Evolutionary conservation across 2,888 invertebrate species (phyloP).

Genomic region (Spodoptera exigua): DNA sequence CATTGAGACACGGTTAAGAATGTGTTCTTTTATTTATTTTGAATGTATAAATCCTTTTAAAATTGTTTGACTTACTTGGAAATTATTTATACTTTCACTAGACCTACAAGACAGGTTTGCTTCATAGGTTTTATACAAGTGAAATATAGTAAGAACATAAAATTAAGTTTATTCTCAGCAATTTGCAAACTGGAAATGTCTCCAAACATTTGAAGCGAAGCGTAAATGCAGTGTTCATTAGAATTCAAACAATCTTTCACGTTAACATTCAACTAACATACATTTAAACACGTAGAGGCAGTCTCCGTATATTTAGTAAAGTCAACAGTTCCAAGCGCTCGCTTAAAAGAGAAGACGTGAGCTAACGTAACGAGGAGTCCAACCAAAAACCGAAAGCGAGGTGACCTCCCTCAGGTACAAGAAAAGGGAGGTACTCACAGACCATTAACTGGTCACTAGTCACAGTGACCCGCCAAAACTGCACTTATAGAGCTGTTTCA

Average conservation of each 20-base stretch:
- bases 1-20: no score
- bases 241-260: conserved; percentile 47
- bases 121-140: no score
- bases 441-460: conserved; percentile 73
- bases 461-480: conserved; percentile 68
- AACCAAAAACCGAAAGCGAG: conserved; percentile 45
- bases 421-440: conserved; percentile 71
- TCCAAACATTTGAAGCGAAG: conserved; percentile 28
- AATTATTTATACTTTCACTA: no score
- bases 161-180: no score
- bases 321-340: conserved; percentile 57
- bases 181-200: conserved; percentile 12
- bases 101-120: no score
- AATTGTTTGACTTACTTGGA: no score
- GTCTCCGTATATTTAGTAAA: conserved; percentile 50
- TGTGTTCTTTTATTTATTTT: no score
- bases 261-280: conserved; percentile 56
- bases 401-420: conserved; percentile 70
- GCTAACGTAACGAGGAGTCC: conserved; percentile 52
- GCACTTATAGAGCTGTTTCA: conserved; percentile 69
- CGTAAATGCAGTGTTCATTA: conserved; percentile 40
- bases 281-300: conserved; percentile 48
- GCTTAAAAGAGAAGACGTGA: conserved; percentile 61
- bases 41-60: no score
- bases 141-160: no score